Percentiles rank a stretch among this genome's conserved stretches.
Conservation (phyloP, 2,888 invertebrate genomes). For the Macaria notata region DNA sequence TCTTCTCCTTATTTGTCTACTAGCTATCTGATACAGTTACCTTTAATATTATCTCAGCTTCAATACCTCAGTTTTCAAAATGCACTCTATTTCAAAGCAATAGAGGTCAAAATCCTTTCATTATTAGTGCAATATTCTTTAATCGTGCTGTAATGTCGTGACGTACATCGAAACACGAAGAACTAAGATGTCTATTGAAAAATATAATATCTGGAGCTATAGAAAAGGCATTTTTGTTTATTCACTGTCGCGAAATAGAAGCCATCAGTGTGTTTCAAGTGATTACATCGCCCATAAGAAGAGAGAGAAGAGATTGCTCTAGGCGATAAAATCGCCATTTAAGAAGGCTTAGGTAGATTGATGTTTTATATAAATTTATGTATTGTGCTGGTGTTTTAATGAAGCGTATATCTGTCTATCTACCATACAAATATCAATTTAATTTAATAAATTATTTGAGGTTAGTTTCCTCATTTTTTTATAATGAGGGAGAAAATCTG, state of each 20-base stretch:
- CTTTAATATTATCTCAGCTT: slow-evolving; percentile 63
- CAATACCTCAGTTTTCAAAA: slow-evolving; percentile 14
- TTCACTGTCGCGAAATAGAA: slow-evolving; percentile 14
- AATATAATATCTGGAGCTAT: slow-evolving; percentile 15
- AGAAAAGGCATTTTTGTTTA: slow-evolving; percentile 23
- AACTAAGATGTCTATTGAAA: slow-evolving; percentile 23
- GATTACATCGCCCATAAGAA: no score
- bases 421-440: no score
- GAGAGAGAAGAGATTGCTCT: no score
- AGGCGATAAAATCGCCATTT: no score
- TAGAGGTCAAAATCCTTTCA: slow-evolving; percentile 6
- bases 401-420: no score
- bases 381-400: no score
- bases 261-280: neutral
- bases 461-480: no score
- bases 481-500: no score
- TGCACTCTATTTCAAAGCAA: slow-evolving; percentile 5
- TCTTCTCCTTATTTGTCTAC: slow-evolving; percentile 74
- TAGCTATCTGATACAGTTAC: slow-evolving; percentile 71
- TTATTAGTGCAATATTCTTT: slow-evolving; percentile 56
- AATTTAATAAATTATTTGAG: no score
- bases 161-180: slow-evolving; percentile 44
- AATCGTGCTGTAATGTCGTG: slow-evolving; percentile 76
- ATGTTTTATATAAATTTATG: no score
- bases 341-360: no score